Percentiles rank a stretch among this genome's conserved stretches.
Conservation (phyloP, 1,140 invertebrate species). For the Eciton burchellii region DNA sequence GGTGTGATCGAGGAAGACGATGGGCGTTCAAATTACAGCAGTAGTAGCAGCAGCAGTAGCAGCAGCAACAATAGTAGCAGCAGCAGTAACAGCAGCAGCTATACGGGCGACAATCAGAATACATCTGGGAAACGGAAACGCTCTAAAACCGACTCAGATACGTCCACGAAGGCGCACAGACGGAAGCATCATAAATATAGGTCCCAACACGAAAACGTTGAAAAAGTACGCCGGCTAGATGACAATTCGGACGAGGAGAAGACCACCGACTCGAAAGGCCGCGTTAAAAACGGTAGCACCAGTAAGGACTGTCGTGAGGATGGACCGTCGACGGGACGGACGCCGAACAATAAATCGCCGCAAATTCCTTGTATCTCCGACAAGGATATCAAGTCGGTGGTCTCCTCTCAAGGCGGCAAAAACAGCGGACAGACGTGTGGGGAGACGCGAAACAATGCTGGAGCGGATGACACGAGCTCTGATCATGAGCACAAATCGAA, state of each 20-base stretch:
- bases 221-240: slow-evolving; percentile 67
- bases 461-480: slow-evolving; percentile 73
- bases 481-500: slow-evolving; percentile 77
- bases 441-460: slow-evolving; percentile 33
- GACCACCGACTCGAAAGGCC: slow-evolving; percentile 21
- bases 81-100: slow-evolving; percentile 45
- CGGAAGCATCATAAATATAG: slow-evolving; percentile 70
- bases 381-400: slow-evolving; percentile 79
- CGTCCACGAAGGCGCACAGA: slow-evolving; percentile 66
- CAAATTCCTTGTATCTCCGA: slow-evolving; percentile 77
- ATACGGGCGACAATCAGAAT: slow-evolving; percentile 56
- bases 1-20: slow-evolving; percentile 71
- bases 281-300: slow-evolving; percentile 42
- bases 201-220: slow-evolving; percentile 19
- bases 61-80: too few relatives aligned
- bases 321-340: slow-evolving; percentile 67
- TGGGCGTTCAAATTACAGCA: slow-evolving; percentile 74
- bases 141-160: slow-evolving; percentile 73
- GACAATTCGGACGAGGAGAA: slow-evolving; percentile 45
- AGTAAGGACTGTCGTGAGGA: slow-evolving; percentile 40
- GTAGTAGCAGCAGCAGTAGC: slow-evolving; percentile 59
- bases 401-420: slow-evolving; percentile 78
- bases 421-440: slow-evolving; percentile 59
- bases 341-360: slow-evolving; percentile 70
- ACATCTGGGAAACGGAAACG: slow-evolving; percentile 62